Evolutionary conservation across 2,797 vertebrate species (phyloP).

Genomic region (Adelosebastes latens): DNA sequence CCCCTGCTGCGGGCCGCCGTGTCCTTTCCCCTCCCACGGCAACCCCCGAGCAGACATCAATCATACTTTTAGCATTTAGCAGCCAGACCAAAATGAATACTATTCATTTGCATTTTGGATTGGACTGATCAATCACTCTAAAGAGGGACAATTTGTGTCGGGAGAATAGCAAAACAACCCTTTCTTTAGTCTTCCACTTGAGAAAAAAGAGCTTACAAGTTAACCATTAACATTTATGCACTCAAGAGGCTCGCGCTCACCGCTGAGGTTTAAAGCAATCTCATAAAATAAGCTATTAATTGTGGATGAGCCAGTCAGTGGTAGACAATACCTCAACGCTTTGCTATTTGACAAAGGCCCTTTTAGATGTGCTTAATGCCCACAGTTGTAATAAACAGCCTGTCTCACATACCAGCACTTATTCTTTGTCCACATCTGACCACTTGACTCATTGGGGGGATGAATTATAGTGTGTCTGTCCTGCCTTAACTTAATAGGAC

Average conservation of each 20-base stretch:
- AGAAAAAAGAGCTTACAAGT: slow-evolving; percentile 7
- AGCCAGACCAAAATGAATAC: slow-evolving; percentile 1
- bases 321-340: slow-evolving; percentile 30
- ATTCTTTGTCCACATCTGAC: slow-evolving; percentile 36
- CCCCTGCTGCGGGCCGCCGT: slow-evolving; percentile 28
- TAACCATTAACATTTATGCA: slow-evolving; percentile 40
- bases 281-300: slow-evolving; percentile 49
- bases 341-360: slow-evolving; percentile 38
- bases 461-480: slow-evolving; percentile 42
- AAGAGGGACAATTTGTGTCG: background rate
- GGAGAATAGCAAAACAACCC: background rate
- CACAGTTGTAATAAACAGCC: slow-evolving; percentile 21
- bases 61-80: slow-evolving; percentile 29
- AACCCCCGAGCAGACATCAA: slow-evolving; percentile 17
- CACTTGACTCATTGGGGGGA: slow-evolving; percentile 21
- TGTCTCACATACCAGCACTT: slow-evolving; percentile 36
- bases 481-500: slow-evolving; percentile 39
- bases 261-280: slow-evolving; percentile 13
- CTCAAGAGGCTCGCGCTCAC: background rate
- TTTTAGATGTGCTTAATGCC: slow-evolving; percentile 38
- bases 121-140: slow-evolving; percentile 26
- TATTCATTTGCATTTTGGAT: slow-evolving; percentile 41
- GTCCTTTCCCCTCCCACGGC: slow-evolving; percentile 35
- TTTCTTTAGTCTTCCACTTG: slow-evolving; percentile 6
- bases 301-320: slow-evolving; percentile 23